Base-by-base conservation (phyloP, 2,888 invertebrate genomes). In the Hecatera dysodea region DNA sequence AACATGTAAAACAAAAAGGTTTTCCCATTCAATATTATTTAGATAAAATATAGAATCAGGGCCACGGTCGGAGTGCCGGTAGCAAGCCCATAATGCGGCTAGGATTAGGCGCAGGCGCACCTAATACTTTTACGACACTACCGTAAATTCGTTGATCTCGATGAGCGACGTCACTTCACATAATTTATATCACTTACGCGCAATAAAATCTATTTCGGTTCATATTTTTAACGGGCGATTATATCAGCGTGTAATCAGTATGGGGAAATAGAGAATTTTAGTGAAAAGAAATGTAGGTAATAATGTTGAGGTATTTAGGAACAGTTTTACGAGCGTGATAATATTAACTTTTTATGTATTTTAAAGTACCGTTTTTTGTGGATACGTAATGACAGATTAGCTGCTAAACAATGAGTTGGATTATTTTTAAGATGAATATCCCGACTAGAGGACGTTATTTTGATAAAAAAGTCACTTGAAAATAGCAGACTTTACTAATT, bases 61-160 rank as follows among this genome's bases (percentile, higher is more conserved):
- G 90, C 89, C 88, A 88, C 86, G 89, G 86, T 88, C 89, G 91
- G 88, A 88, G 89, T 83, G 67, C 82, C 90, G 81, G 88, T 89
- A 90, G 91, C 89, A 82, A 87, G 85, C 84, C 85, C 81, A 86
- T 93, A 93, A 94, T 90, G 84, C 93, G 78, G 42, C 67, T 89
- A 91, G 95, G 94, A 94, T 83, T 87, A 85, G 66, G 80, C 90
- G 89, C 92, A 88, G 87, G 92, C 92, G 90, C 91, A 91, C 82
- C 91, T 92, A 93, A 93, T 92, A 89, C 93, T 90, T 95, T 95
- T 95, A 94, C 91, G 93, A 94, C 92, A 86, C 80, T 87, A 90
- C 87, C 90, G 92, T 94, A 93, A 94, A 93, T 92, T 90, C 86
- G 89, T 89, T 90, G 89, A 90, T 89, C 89, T 90, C 90, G 90